phyloP scores from a whole-genome alignment of 2,113 vertebrate species.

The Fulica atra region DNA sequence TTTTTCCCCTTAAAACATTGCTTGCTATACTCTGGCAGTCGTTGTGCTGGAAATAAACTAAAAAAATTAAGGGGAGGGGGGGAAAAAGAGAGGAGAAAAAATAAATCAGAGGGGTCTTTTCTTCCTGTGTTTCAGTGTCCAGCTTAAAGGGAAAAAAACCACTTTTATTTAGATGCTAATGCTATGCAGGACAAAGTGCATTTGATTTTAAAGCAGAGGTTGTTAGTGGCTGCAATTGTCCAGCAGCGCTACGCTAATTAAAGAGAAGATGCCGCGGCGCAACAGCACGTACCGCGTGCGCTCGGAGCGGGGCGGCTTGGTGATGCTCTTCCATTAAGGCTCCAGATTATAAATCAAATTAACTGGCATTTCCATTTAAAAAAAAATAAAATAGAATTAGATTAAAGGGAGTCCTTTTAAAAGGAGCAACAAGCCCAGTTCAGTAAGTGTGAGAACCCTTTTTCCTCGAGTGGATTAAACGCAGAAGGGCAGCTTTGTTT shows the following conservation, averaged over 20 bases:
- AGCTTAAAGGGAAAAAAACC: neutral
- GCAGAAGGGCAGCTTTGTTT: conserved; percentile 47
- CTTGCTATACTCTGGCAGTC: conserved; percentile 64
- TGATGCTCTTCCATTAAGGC: conserved; percentile 55
- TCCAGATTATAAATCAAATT: conserved; percentile 71
- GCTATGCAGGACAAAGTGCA: neutral
- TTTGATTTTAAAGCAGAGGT: neutral
- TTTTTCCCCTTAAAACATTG: conserved; percentile 69
- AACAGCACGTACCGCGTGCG: neutral
- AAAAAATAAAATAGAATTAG: neutral
- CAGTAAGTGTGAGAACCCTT: conserved; percentile 16
- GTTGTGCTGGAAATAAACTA: conserved; percentile 35
- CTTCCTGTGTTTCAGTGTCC: neutral
- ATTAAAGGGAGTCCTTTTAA: neutral
- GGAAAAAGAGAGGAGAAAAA: too few species aligned
- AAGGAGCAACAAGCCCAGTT: conserved; percentile 13
- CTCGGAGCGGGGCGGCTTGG: conserved; percentile 31
- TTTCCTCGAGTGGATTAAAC: conserved; percentile 11
- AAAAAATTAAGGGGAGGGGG: neutral
- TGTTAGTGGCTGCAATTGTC: conserved; percentile 15
- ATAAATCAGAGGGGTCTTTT: conserved; percentile 15
- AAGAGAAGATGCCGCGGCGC: neutral
- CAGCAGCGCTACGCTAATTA: conserved; percentile 6
- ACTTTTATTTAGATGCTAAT: conserved; percentile 29
- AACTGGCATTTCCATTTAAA: conserved; percentile 59